Base-by-base conservation (phyloP, 2,797 vertebrate species). In the Macropodus opercularis region DNA sequence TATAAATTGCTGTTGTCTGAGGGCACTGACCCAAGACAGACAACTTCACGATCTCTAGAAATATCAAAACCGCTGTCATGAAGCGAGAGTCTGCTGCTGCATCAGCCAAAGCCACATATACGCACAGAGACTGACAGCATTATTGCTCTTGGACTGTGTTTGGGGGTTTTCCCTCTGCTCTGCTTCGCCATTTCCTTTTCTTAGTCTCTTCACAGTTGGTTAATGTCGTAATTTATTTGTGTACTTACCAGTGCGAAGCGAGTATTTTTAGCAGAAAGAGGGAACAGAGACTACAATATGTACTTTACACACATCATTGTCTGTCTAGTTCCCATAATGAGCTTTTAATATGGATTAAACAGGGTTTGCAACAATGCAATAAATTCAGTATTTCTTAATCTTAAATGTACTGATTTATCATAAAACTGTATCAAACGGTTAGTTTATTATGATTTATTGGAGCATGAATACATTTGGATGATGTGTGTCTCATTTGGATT, bases 321-420 rank as follows among this genome's bases (percentile, higher is more conserved):
- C 70, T 84, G 70, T 81, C 40, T 61, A 55, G 62, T 67, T 51
- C 44, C 46, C 54, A 34, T 86, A 87, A 86, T 81, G 80, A 67
- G 65, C 65, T 79, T 85, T 87, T 81, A 87, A 87, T 84, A 83
- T 64, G 77, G 77, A 59, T 81, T 83, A 86, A 79, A 83, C 75
- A 71, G 42, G 8, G 54, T 54, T 49, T 24, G 15, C 26, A 21
- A 42, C 8, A 36, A 15, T 34, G 22, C 40, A 58, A 29, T 19
- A 15, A 29, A 29, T 10, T 9, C 8, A 10, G 9, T 26, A 2
- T 31, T 3, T 31, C 12, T 12, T 31, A 31, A 27, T 39, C 14
- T 40, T 57, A 12, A 15, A 29, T 49, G 3, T 31, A 14, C 1
- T 3, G 4, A 27, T 42, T 17, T 55, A 15, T 24, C 10, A 12